phyloP scores from a whole-genome alignment of 1,140 invertebrate species.

The Steinernema khuongi region DNA sequence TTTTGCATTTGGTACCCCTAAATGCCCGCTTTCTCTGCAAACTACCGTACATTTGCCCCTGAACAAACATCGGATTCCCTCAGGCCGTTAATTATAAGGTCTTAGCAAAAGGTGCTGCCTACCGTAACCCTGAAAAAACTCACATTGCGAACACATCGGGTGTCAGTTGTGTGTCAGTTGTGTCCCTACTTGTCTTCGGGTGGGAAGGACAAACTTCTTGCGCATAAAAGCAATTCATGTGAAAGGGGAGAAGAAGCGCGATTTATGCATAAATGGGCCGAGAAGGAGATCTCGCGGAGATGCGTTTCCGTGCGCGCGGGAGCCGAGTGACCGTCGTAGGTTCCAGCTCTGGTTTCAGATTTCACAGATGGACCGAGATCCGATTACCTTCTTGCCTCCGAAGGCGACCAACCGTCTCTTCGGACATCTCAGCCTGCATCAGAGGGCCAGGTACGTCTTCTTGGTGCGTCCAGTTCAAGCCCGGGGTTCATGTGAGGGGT shows the following conservation, averaged over 20 bases:
- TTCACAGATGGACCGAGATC: neutral
- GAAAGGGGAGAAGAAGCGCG: neutral
- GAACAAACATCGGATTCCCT: too few species aligned
- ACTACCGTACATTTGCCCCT: too few species aligned
- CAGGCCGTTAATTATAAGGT: too few species aligned
- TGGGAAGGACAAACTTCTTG: neutral
- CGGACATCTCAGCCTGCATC: neutral
- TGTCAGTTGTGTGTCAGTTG: too few species aligned
- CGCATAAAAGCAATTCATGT: neutral
- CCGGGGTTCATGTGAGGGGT: neutral
- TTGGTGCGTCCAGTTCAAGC: neutral
- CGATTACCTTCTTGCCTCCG: neutral
- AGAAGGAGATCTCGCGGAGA: neutral
- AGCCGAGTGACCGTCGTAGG: neutral
- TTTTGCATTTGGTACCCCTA: too few species aligned
- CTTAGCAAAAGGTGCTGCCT: too few species aligned
- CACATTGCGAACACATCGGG: too few species aligned
- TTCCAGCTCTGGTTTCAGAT: neutral
- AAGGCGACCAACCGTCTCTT: slow-evolving; percentile 4
- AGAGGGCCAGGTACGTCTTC: neutral
- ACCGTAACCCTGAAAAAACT: too few species aligned
- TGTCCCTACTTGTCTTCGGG: too few species aligned
- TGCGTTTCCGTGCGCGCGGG: neutral
- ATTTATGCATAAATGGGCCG: slow-evolving; percentile 5
- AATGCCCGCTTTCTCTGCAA: too few species aligned